These are phyloP conservation scores for Agapetus fuscipes DNA, from an alignment of 2,888 invertebrate genomes.

Conservation along the genomic window DNA sequence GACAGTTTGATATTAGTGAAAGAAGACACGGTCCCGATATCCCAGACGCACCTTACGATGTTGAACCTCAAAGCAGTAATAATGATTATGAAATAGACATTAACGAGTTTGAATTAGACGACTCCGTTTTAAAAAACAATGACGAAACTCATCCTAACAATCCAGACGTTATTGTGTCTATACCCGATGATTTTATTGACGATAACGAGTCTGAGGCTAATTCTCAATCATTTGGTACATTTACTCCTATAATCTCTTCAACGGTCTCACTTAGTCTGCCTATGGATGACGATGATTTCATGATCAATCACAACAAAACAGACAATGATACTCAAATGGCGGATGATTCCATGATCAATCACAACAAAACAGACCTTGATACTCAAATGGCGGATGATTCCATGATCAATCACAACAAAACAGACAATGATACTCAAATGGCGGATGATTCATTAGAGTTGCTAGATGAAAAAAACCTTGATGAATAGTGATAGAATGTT, in stretches of 20 bases:
- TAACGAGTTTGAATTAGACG: constrained; percentile 9
- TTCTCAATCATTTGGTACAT: constrained; percentile 10
- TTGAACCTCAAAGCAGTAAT: not conserved
- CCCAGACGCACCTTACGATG: not conserved
- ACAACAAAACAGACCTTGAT: too few relatives aligned
- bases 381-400: too few relatives aligned
- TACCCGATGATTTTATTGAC: constrained; percentile 8
- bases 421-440: too few relatives aligned
- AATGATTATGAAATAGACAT: constrained; percentile 10
- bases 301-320: too few relatives aligned
- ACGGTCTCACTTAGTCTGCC: constrained; percentile 18
- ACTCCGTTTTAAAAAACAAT: constrained; percentile 3
- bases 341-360: too few relatives aligned
- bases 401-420: too few relatives aligned
- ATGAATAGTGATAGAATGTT: too few relatives aligned
- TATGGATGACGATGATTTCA: too few relatives aligned
- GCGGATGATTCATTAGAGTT: too few relatives aligned
- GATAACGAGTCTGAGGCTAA: not conserved
- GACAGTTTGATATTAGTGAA: constrained; percentile 10
- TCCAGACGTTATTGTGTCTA: constrained; percentile 10
- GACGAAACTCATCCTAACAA: constrained; percentile 1
- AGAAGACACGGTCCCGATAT: constrained; percentile 6
- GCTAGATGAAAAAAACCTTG: too few relatives aligned
- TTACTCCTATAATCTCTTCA: constrained; percentile 19
- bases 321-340: too few relatives aligned